Percentiles rank a stretch among this genome's conserved stretches.
Conservation (phyloP, 92 coral and sea anemone genomes). For the Zoanthus gigantus region DNA sequence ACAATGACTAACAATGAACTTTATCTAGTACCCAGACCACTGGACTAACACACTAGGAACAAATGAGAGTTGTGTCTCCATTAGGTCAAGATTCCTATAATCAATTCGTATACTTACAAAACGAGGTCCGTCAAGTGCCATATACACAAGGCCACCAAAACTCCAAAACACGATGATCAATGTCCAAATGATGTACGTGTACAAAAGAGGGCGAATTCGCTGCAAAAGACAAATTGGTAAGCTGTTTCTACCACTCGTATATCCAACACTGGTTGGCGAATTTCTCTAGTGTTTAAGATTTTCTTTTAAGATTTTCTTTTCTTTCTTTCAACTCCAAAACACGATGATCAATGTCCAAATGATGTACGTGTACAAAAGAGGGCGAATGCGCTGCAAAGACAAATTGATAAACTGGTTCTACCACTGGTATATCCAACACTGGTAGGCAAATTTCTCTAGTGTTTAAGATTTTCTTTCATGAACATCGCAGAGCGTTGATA, state of each 20-base stretch:
- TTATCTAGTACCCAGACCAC: too few species aligned
- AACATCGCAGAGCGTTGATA: too few species aligned
- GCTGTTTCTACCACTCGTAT: background rate
- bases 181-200: conserved; percentile 32
- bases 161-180: background rate
- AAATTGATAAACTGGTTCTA: background rate
- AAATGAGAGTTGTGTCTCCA: too few species aligned
- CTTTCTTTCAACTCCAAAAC: background rate
- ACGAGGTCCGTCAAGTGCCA: conserved; percentile 11
- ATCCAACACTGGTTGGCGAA: background rate
- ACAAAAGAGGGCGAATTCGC: conserved; percentile 20
- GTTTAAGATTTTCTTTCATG: background rate
- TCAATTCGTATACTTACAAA: background rate
- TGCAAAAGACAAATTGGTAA: conserved; percentile 1
- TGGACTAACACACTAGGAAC: too few species aligned
- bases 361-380: conserved; percentile 17
- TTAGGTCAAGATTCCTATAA: too few species aligned
- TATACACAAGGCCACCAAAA: background rate
- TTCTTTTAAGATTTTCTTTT: background rate
- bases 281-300: too few species aligned
- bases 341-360: conserved; percentile 12
- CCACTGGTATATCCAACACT: background rate
- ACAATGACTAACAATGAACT: too few species aligned
- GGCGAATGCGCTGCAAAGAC: conserved; percentile 24
- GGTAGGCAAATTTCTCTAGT: background rate